phyloP scores from a whole-genome alignment of 2,113 vertebrate genomes.

The Hemibagrus wyckioides region DNA sequence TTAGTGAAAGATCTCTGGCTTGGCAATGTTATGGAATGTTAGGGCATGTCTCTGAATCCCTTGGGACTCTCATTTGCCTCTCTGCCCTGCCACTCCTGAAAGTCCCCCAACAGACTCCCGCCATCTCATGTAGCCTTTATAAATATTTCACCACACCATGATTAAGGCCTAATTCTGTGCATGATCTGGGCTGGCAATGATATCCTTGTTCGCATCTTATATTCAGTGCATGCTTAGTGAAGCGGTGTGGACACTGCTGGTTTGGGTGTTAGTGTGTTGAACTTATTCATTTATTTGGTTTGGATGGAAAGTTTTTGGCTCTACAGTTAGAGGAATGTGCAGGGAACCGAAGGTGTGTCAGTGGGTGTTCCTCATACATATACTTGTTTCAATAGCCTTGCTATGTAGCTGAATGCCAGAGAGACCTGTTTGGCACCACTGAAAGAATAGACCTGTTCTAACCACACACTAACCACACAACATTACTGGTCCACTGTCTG shows the following conservation, averaged over 20 bases:
- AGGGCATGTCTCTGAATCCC: constrained; percentile 33
- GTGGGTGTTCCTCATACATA: constrained; percentile 56
- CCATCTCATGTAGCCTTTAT: constrained; percentile 69
- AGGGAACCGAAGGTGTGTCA: constrained; percentile 43
- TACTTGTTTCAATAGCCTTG: constrained; percentile 69
- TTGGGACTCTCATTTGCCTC: constrained; percentile 19
- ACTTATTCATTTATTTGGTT: constrained; percentile 45
- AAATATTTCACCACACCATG: constrained; percentile 69
- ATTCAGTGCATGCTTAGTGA: constrained; percentile 19
- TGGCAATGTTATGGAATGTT: constrained; percentile 42
- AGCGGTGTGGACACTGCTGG: constrained; percentile 14
- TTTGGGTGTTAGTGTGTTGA: constrained; percentile 45
- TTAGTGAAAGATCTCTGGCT: constrained; percentile 30
- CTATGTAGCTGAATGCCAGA: constrained; percentile 59
- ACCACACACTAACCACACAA: background rate
- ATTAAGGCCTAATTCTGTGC: constrained; percentile 66
- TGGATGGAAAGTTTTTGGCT: constrained; percentile 12
- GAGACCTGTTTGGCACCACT: constrained; percentile 54
- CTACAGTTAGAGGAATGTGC: constrained; percentile 38
- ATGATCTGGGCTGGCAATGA: constrained; percentile 51
- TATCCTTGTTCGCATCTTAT: constrained; percentile 20
- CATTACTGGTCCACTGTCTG: background rate
- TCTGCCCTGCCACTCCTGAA: constrained; percentile 55
- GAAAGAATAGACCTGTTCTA: constrained; percentile 10
- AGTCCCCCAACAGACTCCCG: constrained; percentile 55